Evolutionary conservation across 2,113 vertebrate species (phyloP).

Genomic region (Proteles cristata): DNA sequence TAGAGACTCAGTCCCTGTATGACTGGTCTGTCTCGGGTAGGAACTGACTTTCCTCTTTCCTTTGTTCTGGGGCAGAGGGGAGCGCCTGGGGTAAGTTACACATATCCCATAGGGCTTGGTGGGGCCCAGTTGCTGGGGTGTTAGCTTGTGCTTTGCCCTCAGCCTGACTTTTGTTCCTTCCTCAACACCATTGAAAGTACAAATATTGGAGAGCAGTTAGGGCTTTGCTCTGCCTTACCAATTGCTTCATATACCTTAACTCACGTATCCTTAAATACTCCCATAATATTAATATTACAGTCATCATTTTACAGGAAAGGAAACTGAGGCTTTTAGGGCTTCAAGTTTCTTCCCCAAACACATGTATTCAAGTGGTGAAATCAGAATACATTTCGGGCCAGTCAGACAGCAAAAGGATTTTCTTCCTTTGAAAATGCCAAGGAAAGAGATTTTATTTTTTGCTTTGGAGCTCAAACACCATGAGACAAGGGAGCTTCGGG

Average conservation of each 20-base stretch:
- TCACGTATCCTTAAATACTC: background rate
- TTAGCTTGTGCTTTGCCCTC: no score
- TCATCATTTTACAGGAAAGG: background rate
- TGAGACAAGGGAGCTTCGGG: background rate
- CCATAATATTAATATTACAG: background rate
- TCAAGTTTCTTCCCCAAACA: background rate
- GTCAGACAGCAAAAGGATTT: background rate
- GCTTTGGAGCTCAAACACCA: background rate
- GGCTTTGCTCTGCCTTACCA: background rate
- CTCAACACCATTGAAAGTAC: no score
- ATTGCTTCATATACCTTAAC: background rate
- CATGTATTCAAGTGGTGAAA: background rate
- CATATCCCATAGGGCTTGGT: no score
- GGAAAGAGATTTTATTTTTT: background rate
- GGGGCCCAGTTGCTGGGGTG: no score
- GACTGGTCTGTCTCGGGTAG: no score
- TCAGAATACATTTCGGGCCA: background rate
- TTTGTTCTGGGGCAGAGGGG: no score
- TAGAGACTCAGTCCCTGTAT: no score
- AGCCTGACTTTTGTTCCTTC: no score
- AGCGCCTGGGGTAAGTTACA: no score
- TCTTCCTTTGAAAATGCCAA: background rate
- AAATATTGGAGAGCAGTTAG: accelerated
- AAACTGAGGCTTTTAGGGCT: background rate
- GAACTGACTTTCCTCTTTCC: no score